Evolutionary conservation across 2,113 vertebrate species (phyloP).

Genomic region (Oplegnathus fasciatus): DNA sequence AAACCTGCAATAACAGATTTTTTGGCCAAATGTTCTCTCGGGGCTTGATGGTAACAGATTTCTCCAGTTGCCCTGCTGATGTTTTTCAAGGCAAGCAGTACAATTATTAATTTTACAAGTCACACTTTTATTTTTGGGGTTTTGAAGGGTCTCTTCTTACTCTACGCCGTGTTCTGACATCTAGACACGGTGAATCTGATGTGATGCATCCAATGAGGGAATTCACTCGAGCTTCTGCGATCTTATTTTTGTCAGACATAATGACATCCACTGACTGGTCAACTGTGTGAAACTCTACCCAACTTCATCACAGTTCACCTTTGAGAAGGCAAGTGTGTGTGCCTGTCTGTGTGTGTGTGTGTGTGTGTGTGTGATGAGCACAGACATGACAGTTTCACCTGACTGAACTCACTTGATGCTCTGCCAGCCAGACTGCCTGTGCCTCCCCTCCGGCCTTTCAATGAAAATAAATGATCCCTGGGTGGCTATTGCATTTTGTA

Average conservation of each 20-base stretch:
- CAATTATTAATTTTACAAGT: not conserved
- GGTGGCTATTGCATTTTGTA: slow-evolving; percentile 47
- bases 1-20: slow-evolving; percentile 2
- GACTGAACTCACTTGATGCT: slow-evolving; percentile 64
- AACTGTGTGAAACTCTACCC: slow-evolving; percentile 4
- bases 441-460: slow-evolving; percentile 52
- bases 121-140: not conserved
- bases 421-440: slow-evolving; percentile 50
- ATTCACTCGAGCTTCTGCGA: not conserved
- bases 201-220: not conserved
- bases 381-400: slow-evolving; percentile 62
- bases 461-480: slow-evolving; percentile 68
- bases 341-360: not conserved
- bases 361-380: slow-evolving; percentile 26
- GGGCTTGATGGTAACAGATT: not conserved
- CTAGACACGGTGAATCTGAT: not conserved
- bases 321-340: not conserved
- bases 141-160: not conserved
- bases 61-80: not conserved
- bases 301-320: slow-evolving; percentile 14
- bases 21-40: not conserved
- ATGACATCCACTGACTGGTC: not conserved
- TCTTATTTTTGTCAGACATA: slow-evolving; percentile 6
- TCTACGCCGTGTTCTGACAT: not conserved
- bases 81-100: not conserved